Evolutionary conservation across 2,888 invertebrate species (phyloP).

Genomic region (Drosophila putrida): DNA sequence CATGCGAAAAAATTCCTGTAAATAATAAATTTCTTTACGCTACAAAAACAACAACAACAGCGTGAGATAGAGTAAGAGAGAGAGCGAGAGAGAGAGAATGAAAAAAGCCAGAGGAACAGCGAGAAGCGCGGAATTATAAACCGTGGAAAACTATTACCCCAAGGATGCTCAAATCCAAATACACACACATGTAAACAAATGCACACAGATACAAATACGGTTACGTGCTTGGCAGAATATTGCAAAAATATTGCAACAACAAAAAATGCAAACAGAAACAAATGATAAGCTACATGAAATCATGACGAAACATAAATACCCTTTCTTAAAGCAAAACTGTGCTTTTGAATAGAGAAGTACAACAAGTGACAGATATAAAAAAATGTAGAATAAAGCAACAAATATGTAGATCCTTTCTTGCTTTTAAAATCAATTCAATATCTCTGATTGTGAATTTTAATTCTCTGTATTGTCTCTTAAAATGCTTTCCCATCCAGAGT

Average conservation of each 20-base stretch:
- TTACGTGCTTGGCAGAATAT: constrained; percentile 75
- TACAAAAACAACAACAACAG: constrained; percentile 29
- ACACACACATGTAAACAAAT: constrained; percentile 39
- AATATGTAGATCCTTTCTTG: not conserved
- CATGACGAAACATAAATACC: constrained; percentile 26
- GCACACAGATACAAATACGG: constrained; percentile 40
- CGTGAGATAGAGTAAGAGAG: constrained; percentile 3
- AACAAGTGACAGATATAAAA: not conserved
- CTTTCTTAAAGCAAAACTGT: constrained; percentile 5
- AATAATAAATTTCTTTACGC: constrained; percentile 73
- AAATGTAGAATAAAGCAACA: not conserved
- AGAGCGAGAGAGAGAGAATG: constrained; percentile 17
- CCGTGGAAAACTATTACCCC: constrained; percentile 81
- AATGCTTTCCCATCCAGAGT: not conserved
- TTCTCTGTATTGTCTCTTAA: not conserved
- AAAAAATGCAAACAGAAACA: constrained; percentile 37
- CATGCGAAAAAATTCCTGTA: constrained; percentile 68
- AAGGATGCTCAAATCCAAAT: constrained; percentile 79
- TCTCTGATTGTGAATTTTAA: not conserved
- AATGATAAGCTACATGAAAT: not conserved
- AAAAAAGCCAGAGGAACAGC: constrained; percentile 32
- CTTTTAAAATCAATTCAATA: not conserved
- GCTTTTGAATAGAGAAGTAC: not conserved
- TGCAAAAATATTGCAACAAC: constrained; percentile 72
- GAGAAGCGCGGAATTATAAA: constrained; percentile 77